These are phyloP conservation scores for Calidris pygmaea DNA, from an alignment of 2,113 vertebrate genomes.

Conservation along the genomic window DNA sequence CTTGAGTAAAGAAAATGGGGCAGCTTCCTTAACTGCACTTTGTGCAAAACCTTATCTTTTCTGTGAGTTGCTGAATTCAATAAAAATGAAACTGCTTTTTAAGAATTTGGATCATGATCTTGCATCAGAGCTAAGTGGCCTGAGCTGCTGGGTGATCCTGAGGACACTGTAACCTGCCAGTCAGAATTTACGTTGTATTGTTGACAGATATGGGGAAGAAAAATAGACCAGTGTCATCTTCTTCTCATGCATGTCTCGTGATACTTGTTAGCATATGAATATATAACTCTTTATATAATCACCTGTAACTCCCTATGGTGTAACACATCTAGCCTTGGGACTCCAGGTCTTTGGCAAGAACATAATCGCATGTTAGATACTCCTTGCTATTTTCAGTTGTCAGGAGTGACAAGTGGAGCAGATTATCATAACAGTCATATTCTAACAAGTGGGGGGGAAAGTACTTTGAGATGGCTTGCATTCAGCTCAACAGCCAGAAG, in stretches of 20 bases:
- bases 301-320: not conserved
- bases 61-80: not conserved
- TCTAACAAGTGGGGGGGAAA: not conserved
- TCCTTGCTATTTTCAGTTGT: not conserved
- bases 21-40: not conserved
- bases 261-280: not conserved
- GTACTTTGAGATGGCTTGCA: not conserved
- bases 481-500: not conserved
- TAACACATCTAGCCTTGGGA: slow-evolving; percentile 6
- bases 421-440: not conserved
- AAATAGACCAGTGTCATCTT: not conserved
- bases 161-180: not conserved
- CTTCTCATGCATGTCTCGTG: not conserved
- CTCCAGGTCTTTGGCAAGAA: not conserved
- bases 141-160: not conserved
- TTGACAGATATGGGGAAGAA: not conserved
- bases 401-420: not conserved
- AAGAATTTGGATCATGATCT: not conserved
- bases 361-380: not conserved
- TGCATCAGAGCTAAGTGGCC: not conserved
- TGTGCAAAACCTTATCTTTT: not conserved
- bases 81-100: not conserved
- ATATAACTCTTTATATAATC: not conserved
- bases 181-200: not conserved
- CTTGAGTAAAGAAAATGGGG: not conserved